Evolutionary conservation across 2,113 vertebrate species (phyloP).

Genomic region (Brienomyrus longianalis): DNA sequence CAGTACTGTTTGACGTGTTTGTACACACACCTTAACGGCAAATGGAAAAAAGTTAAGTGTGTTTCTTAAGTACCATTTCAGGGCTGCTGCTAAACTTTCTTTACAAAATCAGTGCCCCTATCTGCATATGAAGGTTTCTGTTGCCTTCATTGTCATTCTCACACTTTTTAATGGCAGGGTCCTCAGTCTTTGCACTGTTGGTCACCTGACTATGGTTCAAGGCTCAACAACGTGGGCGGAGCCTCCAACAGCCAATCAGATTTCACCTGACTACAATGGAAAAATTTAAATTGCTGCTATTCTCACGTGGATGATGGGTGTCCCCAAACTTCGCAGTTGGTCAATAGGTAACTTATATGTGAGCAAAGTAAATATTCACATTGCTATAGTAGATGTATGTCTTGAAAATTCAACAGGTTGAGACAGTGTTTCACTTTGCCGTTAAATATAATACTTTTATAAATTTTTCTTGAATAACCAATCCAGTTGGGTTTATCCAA

Average conservation of each 20-base stretch:
- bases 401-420: neutral
- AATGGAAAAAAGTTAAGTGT: neutral
- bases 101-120: neutral
- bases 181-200: neutral
- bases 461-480: neutral
- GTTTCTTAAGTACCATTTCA: neutral
- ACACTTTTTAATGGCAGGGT: neutral
- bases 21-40: neutral
- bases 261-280: neutral
- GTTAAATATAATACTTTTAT: neutral
- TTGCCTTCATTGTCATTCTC: neutral
- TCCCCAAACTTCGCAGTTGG: too few relatives aligned
- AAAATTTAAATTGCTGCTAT: neutral
- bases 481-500: neutral
- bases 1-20: neutral
- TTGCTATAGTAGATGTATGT: neutral
- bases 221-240: neutral
- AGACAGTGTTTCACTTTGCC: neutral
- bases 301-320: neutral
- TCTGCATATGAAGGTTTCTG: neutral
- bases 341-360: neutral
- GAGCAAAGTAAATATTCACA: neutral
- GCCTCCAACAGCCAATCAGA: neutral
- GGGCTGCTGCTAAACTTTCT: neutral
- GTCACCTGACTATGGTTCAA: neutral